These are phyloP conservation scores for Cebidichthys violaceus DNA, from an alignment of 2,113 vertebrate genomes.

Conservation along the genomic window DNA sequence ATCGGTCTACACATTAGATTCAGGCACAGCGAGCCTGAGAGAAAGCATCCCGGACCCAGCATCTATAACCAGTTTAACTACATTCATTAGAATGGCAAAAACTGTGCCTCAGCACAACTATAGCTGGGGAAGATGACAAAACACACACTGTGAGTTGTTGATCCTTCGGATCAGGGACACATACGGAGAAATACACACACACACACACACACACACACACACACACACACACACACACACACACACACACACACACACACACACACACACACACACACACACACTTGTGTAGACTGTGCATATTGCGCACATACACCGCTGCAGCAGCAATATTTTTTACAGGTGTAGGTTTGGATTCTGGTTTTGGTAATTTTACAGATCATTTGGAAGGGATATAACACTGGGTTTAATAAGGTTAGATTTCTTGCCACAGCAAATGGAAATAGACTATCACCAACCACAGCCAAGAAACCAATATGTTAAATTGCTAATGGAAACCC, in stretches of 20 bases:
- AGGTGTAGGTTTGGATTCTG: constrained; percentile 46
- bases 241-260: constrained; percentile 5
- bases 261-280: neutral
- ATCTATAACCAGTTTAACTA: constrained; percentile 72
- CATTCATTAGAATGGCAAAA: constrained; percentile 69
- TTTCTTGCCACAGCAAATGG: constrained; percentile 15
- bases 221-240: constrained; percentile 18
- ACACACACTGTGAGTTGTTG: constrained; percentile 41
- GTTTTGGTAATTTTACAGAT: constrained; percentile 54
- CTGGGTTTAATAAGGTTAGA: constrained; percentile 51
- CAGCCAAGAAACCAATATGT: constrained; percentile 20
- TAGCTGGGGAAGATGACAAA: constrained; percentile 38
- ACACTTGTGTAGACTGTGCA: neutral
- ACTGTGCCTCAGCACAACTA: constrained; percentile 61
- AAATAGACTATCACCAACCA: constrained; percentile 35
- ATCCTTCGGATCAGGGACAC: constrained; percentile 22
- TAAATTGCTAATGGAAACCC: constrained; percentile 28
- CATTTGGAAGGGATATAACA: constrained; percentile 40
- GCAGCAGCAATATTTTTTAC: constrained; percentile 37
- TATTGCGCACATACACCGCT: neutral
- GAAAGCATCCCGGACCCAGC: constrained; percentile 54
- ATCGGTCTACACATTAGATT: constrained; percentile 75
- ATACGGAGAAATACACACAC: constrained; percentile 2
- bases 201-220: neutral
- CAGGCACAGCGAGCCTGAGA: constrained; percentile 65